These are phyloP conservation scores for Caenorhabditis sinica DNA, from an alignment of 2,888 invertebrate genomes.

Conservation along the genomic window DNA sequence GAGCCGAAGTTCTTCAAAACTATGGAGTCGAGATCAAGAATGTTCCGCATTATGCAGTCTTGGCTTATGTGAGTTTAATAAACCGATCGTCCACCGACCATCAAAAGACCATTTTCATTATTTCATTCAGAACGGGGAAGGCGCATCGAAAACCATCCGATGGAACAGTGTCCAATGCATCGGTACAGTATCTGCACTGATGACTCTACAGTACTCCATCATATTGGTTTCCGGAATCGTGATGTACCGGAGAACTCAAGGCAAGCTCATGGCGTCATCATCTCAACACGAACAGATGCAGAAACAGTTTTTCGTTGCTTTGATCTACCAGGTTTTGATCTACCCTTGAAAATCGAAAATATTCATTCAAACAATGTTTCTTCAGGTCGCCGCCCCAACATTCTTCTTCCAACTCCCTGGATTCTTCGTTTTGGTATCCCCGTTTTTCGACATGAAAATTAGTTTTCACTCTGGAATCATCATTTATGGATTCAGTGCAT, in stretches of 20 bases:
- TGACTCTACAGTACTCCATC: conserved; percentile 21
- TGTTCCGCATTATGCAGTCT: conserved; percentile 10
- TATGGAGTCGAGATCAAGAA: conserved; percentile 25
- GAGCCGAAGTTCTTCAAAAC: conserved; percentile 15
- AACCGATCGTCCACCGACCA: too few species aligned
- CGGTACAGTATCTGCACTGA: background rate
- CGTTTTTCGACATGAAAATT: conserved; percentile 19
- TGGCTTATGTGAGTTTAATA: conserved; percentile 9
- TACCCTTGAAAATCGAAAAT: background rate
- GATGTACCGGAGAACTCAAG: conserved; percentile 15
- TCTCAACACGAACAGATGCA: conserved; percentile 21
- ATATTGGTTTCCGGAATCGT: conserved; percentile 10
- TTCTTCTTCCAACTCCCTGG: conserved; percentile 26
- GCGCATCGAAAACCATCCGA: background rate
- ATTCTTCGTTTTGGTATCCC: conserved; percentile 1
- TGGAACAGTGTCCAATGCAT: conserved; percentile 24
- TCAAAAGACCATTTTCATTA: too few species aligned
- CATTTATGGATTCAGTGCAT: conserved; percentile 19
- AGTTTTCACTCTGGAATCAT: conserved; percentile 31
- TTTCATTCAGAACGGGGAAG: conserved; percentile 11
- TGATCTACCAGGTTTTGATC: conserved; percentile 5
- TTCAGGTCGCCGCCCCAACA: conserved; percentile 9
- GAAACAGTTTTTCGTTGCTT: conserved; percentile 19
- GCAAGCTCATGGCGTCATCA: background rate
- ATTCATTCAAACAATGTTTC: background rate